phyloP scores from a whole-genome alignment of 2,797 vertebrate species.

The Cottoperca gobio region DNA sequence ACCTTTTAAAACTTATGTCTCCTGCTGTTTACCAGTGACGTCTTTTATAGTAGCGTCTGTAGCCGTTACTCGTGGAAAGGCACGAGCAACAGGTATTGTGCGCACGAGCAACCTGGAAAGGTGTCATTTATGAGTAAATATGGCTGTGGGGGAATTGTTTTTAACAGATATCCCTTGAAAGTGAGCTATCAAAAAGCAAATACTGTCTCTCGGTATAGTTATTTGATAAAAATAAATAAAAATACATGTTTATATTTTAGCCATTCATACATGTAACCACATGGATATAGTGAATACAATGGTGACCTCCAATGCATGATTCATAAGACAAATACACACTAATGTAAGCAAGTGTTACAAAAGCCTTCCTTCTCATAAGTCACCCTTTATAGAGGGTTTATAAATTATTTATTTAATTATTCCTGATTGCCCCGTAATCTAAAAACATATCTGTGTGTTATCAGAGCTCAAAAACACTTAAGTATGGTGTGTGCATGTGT shows the following conservation, averaged over 20 bases:
- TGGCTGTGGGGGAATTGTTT: background rate
- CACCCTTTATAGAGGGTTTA: background rate
- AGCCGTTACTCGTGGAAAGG: conserved; percentile 4
- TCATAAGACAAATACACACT: background rate
- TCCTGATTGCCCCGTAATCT: background rate
- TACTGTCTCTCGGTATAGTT: background rate
- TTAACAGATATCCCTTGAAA: background rate
- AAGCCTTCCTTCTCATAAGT: background rate
- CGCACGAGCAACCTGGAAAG: background rate
- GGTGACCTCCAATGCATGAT: background rate
- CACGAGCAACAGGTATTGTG: conserved; percentile 12
- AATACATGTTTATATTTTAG: background rate
- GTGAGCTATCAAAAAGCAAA: background rate
- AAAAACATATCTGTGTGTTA: background rate
- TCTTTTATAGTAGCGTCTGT: background rate
- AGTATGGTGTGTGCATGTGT: conserved; percentile 28
- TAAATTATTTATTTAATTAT: background rate
- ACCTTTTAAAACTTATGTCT: background rate
- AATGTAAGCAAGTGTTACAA: background rate
- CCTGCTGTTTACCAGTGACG: background rate
- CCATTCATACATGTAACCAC: background rate
- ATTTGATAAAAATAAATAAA: rapidly evolving
- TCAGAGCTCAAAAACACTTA: conserved; percentile 11
- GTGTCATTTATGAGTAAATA: background rate
- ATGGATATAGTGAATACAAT: background rate